Evolutionary conservation across 2,113 vertebrate species (phyloP).

Genomic region (Silurus asotus): DNA sequence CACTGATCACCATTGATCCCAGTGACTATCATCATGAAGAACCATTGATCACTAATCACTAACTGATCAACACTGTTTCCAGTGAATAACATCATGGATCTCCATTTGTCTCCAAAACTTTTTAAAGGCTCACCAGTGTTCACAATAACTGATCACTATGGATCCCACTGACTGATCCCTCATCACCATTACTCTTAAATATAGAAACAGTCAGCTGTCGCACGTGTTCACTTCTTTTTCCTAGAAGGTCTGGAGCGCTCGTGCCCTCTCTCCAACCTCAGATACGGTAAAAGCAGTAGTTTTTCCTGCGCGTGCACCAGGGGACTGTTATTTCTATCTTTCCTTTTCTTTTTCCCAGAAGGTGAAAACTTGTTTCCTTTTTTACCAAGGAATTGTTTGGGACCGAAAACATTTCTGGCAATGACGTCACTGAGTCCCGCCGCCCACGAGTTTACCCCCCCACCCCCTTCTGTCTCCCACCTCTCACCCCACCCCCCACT

Average conservation of each 20-base stretch:
- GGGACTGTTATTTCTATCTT: no score
- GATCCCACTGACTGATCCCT: no score
- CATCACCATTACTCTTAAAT: not conserved
- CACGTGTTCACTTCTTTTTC: no score
- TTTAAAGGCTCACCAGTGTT: no score
- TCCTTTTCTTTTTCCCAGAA: not conserved
- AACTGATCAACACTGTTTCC: no score
- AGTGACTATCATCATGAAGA: not conserved
- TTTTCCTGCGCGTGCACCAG: not conserved
- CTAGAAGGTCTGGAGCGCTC: no score
- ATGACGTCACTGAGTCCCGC: not conserved
- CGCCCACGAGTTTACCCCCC: not conserved
- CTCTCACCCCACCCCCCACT: no score
- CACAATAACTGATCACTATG: not conserved
- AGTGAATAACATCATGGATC: no score
- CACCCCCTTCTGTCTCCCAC: not conserved
- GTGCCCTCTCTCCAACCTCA: no score
- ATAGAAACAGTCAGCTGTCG: not conserved
- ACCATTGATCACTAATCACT: no score
- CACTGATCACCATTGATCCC: not conserved
- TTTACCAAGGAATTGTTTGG: not conserved
- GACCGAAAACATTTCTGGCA: slow-evolving; percentile 13
- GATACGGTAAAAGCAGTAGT: no score
- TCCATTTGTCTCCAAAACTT: no score
- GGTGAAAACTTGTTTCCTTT: not conserved